phyloP scores from a whole-genome alignment of 1,140 invertebrate species.

The Panonychus citri region DNA sequence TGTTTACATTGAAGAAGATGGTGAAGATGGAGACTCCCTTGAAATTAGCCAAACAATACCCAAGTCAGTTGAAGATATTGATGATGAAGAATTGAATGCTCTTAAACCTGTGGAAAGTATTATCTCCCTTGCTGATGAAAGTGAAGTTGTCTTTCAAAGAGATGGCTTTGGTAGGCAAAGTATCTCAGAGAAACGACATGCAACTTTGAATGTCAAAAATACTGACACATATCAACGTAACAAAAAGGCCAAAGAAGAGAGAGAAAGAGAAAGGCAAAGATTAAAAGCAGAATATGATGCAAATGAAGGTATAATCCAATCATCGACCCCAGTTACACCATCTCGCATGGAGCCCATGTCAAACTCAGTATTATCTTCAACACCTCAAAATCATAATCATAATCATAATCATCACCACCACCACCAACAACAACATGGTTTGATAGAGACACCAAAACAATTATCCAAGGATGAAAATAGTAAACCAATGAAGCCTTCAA shows the following conservation, averaged over 20 bases:
- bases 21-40: neutral
- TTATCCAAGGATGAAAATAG: neutral
- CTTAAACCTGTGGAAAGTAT: constrained; percentile 1
- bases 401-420: no score
- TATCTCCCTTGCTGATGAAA: constrained; percentile 3
- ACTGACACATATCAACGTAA: constrained; percentile 85
- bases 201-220: constrained; percentile 71
- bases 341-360: neutral
- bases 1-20: constrained; percentile 2
- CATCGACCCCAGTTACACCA: neutral
- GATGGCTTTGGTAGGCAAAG: constrained; percentile 82
- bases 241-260: constrained; percentile 37
- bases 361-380: no score
- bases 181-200: constrained; percentile 90
- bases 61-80: neutral
- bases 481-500: neutral
- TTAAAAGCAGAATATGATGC: neutral
- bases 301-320: neutral
- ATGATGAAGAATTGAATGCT: neutral
- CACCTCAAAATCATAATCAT: no score
- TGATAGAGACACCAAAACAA: neutral
- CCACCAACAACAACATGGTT: no score
- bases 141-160: constrained; percentile 22
- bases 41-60: neutral
- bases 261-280: constrained; percentile 1